Percentiles rank a stretch among this genome's conserved stretches.
Conservation (phyloP, 2,888 invertebrate species). For the Hybos culiciformis region DNA sequence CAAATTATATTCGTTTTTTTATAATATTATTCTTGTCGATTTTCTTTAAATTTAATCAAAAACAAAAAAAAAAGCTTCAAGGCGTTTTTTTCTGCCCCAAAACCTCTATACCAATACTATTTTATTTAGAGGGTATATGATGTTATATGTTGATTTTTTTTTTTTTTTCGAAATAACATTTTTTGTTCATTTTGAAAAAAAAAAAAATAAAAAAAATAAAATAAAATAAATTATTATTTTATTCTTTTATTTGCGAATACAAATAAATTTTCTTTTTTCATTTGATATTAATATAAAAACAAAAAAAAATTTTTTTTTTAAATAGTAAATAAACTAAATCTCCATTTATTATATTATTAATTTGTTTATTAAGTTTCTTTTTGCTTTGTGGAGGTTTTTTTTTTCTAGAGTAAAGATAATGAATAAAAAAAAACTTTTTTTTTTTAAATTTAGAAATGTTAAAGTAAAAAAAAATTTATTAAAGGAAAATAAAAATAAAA, state of each 20-base stretch:
- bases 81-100: neutral
- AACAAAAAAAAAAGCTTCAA: neutral
- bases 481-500: neutral
- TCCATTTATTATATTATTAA: neutral
- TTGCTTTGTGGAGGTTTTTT: neutral
- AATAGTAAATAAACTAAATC: neutral
- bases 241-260: too few species aligned
- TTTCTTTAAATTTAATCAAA: too few species aligned
- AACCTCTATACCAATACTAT: neutral
- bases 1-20: neutral
- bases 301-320: too few species aligned
- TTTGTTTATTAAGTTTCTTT: neutral
- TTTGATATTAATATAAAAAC: too few species aligned
- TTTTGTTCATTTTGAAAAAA: too few species aligned
- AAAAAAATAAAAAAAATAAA: neutral
- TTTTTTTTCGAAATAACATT: neutral
- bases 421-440: too few species aligned
- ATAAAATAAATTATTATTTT: neutral
- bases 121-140: neutral
- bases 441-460: too few species aligned
- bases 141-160: neutral
- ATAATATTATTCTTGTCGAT: too few species aligned
- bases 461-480: neutral
- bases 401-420: too few species aligned
- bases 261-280: too few species aligned